phyloP scores from a whole-genome alignment of 1,140 invertebrate genomes.

The Drosophila willistoni region DNA sequence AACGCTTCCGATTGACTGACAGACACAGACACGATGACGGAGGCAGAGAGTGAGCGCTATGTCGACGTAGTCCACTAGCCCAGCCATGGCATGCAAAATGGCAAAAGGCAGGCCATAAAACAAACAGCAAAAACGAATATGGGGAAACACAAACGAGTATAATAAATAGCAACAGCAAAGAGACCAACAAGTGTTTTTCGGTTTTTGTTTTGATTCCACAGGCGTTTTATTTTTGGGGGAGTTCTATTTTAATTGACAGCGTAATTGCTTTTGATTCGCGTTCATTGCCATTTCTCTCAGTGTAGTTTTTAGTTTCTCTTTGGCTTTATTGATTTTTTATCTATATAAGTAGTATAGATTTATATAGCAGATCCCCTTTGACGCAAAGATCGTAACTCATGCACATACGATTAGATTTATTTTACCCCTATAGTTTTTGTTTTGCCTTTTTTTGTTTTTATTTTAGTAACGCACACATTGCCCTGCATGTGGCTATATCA shows the following conservation, averaged over 20 bases:
- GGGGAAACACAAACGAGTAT: not conserved
- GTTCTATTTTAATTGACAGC: conserved; percentile 2
- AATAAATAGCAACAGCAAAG: not conserved
- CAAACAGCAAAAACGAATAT: conserved; percentile 26
- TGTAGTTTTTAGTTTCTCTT: conserved; percentile 9
- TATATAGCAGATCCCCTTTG: conserved; percentile 8
- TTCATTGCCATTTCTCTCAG: conserved; percentile 16
- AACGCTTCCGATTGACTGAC: conserved; percentile 45
- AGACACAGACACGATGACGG: not conserved
- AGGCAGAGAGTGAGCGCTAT: conserved; percentile 51
- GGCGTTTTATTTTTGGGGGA: not conserved
- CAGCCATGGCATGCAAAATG: conserved; percentile 63
- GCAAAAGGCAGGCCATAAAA: conserved; percentile 66
- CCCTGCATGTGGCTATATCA: not conserved
- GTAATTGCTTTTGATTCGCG: conserved; percentile 11
- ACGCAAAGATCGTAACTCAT: conserved; percentile 17
- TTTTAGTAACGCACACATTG: not conserved
- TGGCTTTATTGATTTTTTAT: conserved; percentile 18
- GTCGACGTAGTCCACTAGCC: conserved; percentile 34
- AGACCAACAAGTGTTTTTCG: conserved; percentile 11
- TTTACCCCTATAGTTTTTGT: conserved; percentile 2
- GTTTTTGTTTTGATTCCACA: conserved; percentile 69
- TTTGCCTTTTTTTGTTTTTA: not conserved
- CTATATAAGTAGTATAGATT: conserved; percentile 16
- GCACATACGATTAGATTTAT: conserved; percentile 14